Percentiles rank a stretch among this genome's conserved stretches.
These are phyloP conservation scores for Toxotes lorentzi DNA, from an alignment of 2,797 vertebrate genomes.

Conservation along the genomic window DNA sequence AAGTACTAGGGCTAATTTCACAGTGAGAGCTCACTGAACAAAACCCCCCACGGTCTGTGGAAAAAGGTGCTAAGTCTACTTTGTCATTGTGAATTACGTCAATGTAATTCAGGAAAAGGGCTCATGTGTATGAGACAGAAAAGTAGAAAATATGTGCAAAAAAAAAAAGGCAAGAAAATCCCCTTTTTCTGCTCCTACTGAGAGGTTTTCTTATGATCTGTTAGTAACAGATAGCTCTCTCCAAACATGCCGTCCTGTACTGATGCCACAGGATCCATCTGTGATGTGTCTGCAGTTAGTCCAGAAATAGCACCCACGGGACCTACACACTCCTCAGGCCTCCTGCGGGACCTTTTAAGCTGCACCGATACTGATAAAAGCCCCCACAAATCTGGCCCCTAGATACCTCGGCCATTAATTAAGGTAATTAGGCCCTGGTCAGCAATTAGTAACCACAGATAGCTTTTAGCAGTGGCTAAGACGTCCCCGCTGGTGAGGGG, in stretches of 20 bases:
- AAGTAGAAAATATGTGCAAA: constrained; percentile 53
- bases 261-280: constrained; percentile 87
- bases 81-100: constrained; percentile 77
- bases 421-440: constrained; percentile 94
- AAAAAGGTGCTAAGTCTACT: constrained; percentile 78
- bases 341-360: constrained; percentile 90
- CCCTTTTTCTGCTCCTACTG: constrained; percentile 34
- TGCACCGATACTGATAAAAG: constrained; percentile 88
- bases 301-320: constrained; percentile 86
- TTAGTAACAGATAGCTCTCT: constrained; percentile 86
- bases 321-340: constrained; percentile 79
- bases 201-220: constrained; percentile 76
- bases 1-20: constrained; percentile 84
- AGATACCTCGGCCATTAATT: constrained; percentile 95
- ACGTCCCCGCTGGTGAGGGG: constrained; percentile 82
- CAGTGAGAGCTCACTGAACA: constrained; percentile 82
- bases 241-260: constrained; percentile 78
- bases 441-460: constrained; percentile 94
- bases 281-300: constrained; percentile 91
- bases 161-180: constrained; percentile 35
- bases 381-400: constrained; percentile 73
- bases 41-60: constrained; percentile 74
- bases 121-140: constrained; percentile 39
- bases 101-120: constrained; percentile 66
- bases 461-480: constrained; percentile 91